Conservation (phyloP, 2,797 vertebrate genomes). For the Anas georgica region DNA sequence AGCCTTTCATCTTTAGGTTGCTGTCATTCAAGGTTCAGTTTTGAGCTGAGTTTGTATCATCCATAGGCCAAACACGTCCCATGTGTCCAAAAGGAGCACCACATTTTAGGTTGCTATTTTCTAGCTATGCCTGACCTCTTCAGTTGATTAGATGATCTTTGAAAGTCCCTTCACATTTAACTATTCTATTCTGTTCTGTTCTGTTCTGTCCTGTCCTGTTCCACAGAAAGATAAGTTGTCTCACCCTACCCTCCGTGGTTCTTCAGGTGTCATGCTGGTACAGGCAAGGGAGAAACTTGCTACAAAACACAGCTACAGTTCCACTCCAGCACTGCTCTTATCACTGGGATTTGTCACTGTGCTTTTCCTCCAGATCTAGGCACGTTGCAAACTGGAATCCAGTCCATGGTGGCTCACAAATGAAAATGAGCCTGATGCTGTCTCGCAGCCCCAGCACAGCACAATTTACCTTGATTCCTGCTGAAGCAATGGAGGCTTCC, state of each 20-base stretch:
- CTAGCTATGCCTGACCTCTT: background rate
- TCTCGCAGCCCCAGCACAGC: background rate
- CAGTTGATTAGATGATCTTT: background rate
- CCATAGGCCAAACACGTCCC: background rate
- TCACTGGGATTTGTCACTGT: background rate
- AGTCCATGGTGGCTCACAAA: background rate
- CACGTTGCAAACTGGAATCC: background rate
- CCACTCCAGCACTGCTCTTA: background rate
- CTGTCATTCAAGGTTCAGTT: background rate
- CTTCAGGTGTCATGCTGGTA: background rate
- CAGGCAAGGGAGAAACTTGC: background rate
- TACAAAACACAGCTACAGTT: background rate
- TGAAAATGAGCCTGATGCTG: background rate
- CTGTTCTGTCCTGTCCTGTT: background rate
- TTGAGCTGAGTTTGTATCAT: background rate
- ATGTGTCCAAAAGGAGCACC: background rate
- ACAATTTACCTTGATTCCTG: background rate
- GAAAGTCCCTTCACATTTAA: background rate
- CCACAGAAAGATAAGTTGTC: background rate
- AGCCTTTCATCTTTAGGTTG: background rate
- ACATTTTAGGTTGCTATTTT: background rate
- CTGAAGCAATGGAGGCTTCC: background rate
- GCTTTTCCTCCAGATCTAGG: background rate
- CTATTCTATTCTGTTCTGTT: background rate
- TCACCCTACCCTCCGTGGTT: background rate